Evolutionary conservation across 2,797 vertebrate genomes (phyloP), one percentile per base, ranked within the genome.

Genomic region (Craterocephalus amniculus): DNA sequence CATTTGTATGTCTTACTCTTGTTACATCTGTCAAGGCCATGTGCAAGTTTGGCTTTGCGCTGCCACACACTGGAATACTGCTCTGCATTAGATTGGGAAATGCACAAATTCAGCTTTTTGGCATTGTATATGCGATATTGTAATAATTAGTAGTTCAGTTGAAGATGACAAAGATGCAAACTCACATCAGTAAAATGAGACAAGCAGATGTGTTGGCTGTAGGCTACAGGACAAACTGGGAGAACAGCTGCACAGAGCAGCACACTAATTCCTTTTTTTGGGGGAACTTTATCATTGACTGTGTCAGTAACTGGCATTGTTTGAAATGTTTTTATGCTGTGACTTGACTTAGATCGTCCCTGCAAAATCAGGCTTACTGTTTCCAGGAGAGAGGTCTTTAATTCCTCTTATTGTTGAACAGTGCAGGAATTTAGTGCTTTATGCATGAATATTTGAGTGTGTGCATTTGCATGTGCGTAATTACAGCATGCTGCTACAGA

Each of bases 301-400:
- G 34, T 52, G 59, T 76, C 69, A 60, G 71, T 84, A 77, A 87
- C 78, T 75, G 79, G 73, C 60, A 81, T 70, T 60, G 63, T 86
- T 64, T 74, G 62, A 76, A 57, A 74, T 4, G 3, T 58, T 67
- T 64, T 76, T 55, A 36, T 22, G 36, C 56, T 62, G 43, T 14
- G 59, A 81, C 78, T 78, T 81, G 34, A 85, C 83, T 76, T 58
- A 48, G 58, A 84, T 76, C 64, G 66, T 82, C 35, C 27, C 63
- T 72, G 80, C 62, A 69, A 72, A 51, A 45, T 79, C 58, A 59
- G 31, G 31, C 43, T 83, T 4, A 6, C 29, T 29, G 34, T 81
- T 80, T 79, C 40, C 34, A 65, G 24, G 54, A 74, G 63, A 27
- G 58, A 73, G 64, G 32, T 54, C 59, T 69, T 72, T 76, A 78